Evolutionary conservation across 1,140 invertebrate species (phyloP), one percentile per base, ranked within the genome.

Genomic region (Caenorhabditis latens): DNA sequence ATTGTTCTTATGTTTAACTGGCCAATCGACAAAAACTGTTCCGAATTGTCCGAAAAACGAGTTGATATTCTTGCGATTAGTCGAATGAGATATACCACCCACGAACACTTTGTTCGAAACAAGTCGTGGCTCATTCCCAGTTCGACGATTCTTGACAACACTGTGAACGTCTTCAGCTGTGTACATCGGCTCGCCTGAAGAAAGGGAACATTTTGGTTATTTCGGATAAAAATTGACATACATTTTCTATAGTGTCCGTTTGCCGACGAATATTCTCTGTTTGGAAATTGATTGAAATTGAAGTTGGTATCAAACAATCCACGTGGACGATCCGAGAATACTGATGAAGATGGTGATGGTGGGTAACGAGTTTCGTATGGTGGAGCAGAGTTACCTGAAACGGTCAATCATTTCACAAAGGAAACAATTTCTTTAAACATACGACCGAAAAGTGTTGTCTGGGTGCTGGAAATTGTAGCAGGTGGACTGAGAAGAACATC

Each of bases 1-100:
- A 50, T 79, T 50, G 14, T 6, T 4, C 21, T 79, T 79, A 1
- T 79, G 40, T 40, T 79, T 79, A 6, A 79, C 46, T 2, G 71
- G 71, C 71, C 71, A 79, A 50, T 79, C 71, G 9, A 79, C 46
- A n/a, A 79, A 79, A 21, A 79, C 71, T 9, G 71, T 50, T 21
- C 71, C 71, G 19, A 50, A 79, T 11, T 50, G 16, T 8, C 46
- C 71, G 21, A 79, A 79, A 11, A 79, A 79, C 0, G 16, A 24
- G 71, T 79, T 79, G n/a, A 79, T 79, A n/a, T 13, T 50, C 14
- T 79, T n/a, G 1, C 71, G 71, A 79, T 79, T 79, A 46, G 53
- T 79, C 2, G 46, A 50, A 50, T 79, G 71, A 9, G 71, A 79
- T 11, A 79, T 79, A 46, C 71, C 71, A 13, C 71, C 71, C 11